phyloP scores from a whole-genome alignment of 2,797 vertebrate species.

The Lepilemur septentrionalis region DNA sequence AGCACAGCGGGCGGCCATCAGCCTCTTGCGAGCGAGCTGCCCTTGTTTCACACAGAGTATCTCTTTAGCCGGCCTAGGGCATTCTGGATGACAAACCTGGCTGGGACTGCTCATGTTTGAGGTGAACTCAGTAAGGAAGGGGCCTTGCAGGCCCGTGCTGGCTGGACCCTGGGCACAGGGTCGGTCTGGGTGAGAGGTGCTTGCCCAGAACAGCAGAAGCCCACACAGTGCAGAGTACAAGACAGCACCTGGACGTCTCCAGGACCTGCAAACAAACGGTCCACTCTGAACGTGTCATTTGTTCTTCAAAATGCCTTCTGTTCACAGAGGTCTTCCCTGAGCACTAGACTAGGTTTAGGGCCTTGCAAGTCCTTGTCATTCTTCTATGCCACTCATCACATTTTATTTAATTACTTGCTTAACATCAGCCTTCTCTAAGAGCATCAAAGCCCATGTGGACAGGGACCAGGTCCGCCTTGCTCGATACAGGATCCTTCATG shows the following conservation, averaged over 20 bases:
- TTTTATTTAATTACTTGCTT: neutral
- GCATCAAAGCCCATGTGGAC: neutral
- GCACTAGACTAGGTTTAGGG: neutral
- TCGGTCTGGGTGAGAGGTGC: no score
- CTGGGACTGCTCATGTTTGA: neutral
- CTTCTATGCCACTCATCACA: neutral
- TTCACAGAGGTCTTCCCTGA: neutral
- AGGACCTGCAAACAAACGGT: neutral
- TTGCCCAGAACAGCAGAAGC: neutral
- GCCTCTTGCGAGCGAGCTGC: neutral
- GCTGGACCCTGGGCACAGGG: neutral
- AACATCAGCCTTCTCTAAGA: neutral
- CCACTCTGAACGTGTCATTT: neutral
- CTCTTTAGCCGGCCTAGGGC: neutral
- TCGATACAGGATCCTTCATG: neutral
- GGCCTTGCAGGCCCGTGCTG: no score
- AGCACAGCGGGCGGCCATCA: rapidly evolving
- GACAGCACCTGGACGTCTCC: neutral
- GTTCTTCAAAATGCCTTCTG: neutral
- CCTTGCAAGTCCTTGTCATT: neutral
- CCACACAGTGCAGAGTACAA: neutral
- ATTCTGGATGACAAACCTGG: neutral
- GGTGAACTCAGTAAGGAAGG: neutral
- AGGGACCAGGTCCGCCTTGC: neutral
- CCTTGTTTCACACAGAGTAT: neutral